Evolutionary conservation across 2,888 invertebrate genomes (phyloP).

Genomic region (Saturnia japonica): DNA sequence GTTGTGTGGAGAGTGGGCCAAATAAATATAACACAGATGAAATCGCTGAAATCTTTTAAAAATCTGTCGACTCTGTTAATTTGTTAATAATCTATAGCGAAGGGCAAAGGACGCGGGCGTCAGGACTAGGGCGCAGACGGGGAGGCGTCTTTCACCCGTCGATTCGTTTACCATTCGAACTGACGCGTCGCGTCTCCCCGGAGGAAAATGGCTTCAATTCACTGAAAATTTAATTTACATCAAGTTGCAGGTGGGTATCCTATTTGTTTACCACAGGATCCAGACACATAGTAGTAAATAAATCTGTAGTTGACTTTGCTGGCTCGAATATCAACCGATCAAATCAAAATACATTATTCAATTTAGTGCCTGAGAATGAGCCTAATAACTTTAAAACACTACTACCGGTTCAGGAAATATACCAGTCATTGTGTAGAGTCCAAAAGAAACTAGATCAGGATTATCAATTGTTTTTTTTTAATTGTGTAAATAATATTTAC

Average conservation of each 20-base stretch:
- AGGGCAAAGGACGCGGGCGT: slow-evolving; percentile 57
- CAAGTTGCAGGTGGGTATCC: neutral
- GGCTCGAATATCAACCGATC: neutral
- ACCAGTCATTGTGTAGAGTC: no score
- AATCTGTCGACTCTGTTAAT: slow-evolving; percentile 22
- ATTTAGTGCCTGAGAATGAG: no score
- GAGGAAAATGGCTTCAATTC: slow-evolving; percentile 27
- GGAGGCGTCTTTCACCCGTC: slow-evolving; percentile 43
- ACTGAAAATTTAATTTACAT: neutral
- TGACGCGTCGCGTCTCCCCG: slow-evolving; percentile 36
- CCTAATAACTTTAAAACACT: no score
- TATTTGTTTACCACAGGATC: neutral
- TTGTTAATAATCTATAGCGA: slow-evolving; percentile 45
- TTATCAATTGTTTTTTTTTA: no score
- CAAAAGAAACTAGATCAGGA: no score
- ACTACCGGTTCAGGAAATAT: no score
- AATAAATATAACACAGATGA: no score
- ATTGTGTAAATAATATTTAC: no score
- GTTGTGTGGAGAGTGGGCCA: no score
- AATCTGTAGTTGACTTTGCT: neutral
- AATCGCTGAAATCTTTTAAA: neutral
- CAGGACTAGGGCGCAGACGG: slow-evolving; percentile 46
- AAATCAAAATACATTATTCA: no score
- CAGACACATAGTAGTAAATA: neutral
- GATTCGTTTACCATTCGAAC: slow-evolving; percentile 51